Conservation (phyloP, 2,797 vertebrate genomes). For the Danio kyathit region DNA sequence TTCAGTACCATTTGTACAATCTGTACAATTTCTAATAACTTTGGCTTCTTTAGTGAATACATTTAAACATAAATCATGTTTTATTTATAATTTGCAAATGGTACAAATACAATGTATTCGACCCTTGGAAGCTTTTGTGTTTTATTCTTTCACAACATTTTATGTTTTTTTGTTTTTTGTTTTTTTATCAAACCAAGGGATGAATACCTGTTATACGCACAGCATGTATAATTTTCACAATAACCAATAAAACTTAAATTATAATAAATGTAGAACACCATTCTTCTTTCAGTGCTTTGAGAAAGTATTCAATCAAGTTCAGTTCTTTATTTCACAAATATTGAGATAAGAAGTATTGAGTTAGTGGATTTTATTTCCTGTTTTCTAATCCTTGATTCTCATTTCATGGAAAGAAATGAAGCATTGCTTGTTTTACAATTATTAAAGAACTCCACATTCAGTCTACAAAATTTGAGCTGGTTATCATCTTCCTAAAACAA, state of each 20-base stretch:
- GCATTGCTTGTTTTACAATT: not conserved
- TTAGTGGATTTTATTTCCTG: not conserved
- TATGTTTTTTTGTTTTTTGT: not conserved
- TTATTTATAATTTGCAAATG: slow-evolving; percentile 26
- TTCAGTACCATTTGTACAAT: slow-evolving; percentile 60
- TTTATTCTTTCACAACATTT: not conserved
- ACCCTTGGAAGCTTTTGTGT: not conserved
- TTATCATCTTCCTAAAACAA: not conserved
- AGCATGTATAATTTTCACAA: not conserved
- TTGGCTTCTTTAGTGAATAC: not conserved
- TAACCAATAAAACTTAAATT: not conserved
- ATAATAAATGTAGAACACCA: not conserved
- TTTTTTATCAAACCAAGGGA: not conserved
- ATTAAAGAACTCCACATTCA: not conserved
- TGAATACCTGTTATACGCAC: not conserved
- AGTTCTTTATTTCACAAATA: not conserved
- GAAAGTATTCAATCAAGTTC: not conserved
- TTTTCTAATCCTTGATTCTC: not conserved
- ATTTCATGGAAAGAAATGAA: not conserved
- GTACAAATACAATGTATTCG: not conserved
- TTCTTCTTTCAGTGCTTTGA: not conserved
- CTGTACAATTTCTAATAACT: not conserved
- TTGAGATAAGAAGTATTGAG: no score
- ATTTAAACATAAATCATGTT: not conserved
- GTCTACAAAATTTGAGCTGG: not conserved